A percentile compares a stretch with the other conserved stretches of the same genome.
phyloP scores from a whole-genome alignment of 2,113 vertebrate genomes.

The Vulpes ferrilata region DNA sequence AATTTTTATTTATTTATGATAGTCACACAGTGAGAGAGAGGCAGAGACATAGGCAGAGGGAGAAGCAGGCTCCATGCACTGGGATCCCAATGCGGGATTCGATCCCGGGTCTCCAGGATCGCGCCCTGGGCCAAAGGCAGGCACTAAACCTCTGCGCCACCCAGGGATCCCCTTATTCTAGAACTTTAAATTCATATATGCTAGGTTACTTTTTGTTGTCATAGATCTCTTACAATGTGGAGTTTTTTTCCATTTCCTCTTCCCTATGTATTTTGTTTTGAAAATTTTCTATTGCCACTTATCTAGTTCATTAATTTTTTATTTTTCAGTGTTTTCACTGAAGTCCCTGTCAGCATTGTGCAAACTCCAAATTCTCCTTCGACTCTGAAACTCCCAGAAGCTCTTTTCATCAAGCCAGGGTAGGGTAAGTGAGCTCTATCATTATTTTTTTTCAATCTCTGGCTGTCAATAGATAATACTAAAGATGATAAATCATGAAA shows the following conservation, averaged over 20 bases:
- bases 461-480: neutral
- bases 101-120: no score
- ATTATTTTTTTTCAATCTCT: neutral
- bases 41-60: no score
- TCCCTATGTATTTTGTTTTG: neutral
- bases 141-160: no score
- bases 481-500: conserved; percentile 7
- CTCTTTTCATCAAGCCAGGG: neutral
- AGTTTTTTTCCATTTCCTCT: neutral
- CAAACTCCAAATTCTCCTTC: neutral
- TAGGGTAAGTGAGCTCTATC: neutral
- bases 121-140: no score
- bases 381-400: neutral
- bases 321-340: neutral
- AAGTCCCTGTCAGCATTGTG: neutral
- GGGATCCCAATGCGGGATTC: no score
- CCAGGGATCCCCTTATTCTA: no score
- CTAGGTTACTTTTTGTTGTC: neutral
- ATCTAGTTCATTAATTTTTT: neutral
- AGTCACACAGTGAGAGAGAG: no score
- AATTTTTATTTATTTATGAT: no score
- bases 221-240: neutral
- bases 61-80: no score
- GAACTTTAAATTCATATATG: neutral
- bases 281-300: neutral